phyloP scores from a whole-genome alignment of 1,140 invertebrate species.

The Papilio helenus region DNA sequence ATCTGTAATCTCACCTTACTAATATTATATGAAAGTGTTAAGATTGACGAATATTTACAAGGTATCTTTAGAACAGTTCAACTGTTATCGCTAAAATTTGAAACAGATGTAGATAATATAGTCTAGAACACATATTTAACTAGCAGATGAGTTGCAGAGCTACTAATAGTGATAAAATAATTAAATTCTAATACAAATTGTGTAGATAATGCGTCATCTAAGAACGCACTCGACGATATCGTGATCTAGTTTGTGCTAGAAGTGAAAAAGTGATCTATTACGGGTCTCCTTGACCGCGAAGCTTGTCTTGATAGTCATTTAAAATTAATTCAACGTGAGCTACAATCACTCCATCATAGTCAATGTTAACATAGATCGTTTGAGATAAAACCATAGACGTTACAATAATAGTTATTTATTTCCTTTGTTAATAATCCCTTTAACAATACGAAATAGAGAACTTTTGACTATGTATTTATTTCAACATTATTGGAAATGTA shows the following conservation, averaged over 20 bases:
- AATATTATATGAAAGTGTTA: too few species aligned
- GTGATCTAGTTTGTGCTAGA: neutral
- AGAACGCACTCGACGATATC: neutral
- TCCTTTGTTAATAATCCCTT: neutral
- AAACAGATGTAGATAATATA: too few species aligned
- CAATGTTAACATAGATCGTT: conserved; percentile 8
- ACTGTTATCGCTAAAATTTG: too few species aligned
- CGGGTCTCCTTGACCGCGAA: neutral
- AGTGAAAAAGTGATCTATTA: conserved; percentile 11
- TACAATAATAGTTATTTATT: neutral
- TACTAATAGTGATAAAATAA: neutral
- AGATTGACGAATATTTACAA: too few species aligned
- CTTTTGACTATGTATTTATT: neutral
- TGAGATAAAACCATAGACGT: neutral
- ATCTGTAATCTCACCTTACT: too few species aligned
- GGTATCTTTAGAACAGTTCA: too few species aligned
- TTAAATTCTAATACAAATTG: neutral
- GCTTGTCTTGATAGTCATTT: conserved; percentile 8
- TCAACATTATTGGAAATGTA: too few species aligned
- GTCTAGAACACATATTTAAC: too few species aligned
- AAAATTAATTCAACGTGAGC: conserved; percentile 8
- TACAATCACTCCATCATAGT: neutral
- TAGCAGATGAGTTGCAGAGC: too few species aligned
- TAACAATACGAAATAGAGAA: neutral
- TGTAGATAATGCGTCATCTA: neutral